Evolutionary conservation across 2,888 invertebrate species (phyloP).

Genomic region (Podotricha telesiphe): DNA sequence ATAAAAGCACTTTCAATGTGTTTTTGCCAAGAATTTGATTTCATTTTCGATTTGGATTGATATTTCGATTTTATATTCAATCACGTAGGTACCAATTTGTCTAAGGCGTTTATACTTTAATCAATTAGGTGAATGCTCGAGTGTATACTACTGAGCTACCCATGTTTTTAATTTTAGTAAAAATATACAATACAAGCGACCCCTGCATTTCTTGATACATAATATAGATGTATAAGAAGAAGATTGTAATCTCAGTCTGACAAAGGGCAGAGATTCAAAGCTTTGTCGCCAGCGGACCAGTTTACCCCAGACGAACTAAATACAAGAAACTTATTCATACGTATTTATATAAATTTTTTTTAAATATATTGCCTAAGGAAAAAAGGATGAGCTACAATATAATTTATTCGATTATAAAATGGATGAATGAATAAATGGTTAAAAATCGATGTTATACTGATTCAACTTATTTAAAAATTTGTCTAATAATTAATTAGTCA

Average conservation of each 20-base stretch:
- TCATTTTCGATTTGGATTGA: no score
- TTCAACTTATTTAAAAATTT: no score
- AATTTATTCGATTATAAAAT: no score
- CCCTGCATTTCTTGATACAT: slow-evolving; percentile 22
- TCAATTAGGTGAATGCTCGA: no score
- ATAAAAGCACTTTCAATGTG: no score
- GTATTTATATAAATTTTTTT: not conserved
- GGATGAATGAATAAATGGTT: no score
- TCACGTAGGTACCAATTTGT: no score
- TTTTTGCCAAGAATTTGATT: no score
- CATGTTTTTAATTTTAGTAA: slow-evolving; percentile 6
- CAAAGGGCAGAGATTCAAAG: slow-evolving; percentile 38
- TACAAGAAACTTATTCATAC: not conserved
- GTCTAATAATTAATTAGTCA: no score
- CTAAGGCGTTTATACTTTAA: no score
- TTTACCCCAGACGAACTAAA: slow-evolving; percentile 20
- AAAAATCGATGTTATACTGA: no score
- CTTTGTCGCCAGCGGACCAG: slow-evolving; percentile 31
- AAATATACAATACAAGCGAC: slow-evolving; percentile 12
- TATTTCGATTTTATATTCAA: no score
- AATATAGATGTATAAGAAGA: slow-evolving; percentile 31
- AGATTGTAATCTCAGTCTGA: slow-evolving; percentile 39
- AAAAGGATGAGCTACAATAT: not conserved
- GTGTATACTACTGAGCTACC: not conserved
- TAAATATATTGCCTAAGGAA: not conserved